phyloP scores from a whole-genome alignment of 2,888 invertebrate species.

The Pseudococcus jackbeardsleyi region DNA sequence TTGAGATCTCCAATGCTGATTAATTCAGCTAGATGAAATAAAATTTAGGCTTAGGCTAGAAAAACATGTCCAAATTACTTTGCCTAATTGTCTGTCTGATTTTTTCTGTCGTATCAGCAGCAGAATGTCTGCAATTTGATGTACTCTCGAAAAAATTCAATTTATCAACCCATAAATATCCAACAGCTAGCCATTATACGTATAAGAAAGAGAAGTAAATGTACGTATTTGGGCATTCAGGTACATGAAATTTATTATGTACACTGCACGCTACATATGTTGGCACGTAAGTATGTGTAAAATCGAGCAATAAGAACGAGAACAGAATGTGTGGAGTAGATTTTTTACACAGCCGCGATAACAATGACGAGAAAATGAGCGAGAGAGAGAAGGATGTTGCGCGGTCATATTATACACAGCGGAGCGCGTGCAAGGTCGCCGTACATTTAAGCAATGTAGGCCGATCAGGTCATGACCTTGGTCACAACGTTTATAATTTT shows the following conservation, averaged over 20 bases:
- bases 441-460: constrained; percentile 48
- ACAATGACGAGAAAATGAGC: not conserved
- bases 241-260: not conserved
- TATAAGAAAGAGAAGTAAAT: not conserved
- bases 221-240: not conserved
- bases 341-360: not conserved
- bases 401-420: constrained; percentile 9
- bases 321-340: not conserved
- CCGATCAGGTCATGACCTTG: constrained; percentile 49
- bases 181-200: too few relatives aligned
- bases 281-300: not conserved
- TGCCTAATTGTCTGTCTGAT: too few relatives aligned
- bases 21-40: too few relatives aligned
- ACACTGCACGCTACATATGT: too few relatives aligned
- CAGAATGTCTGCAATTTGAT: too few relatives aligned
- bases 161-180: too few relatives aligned
- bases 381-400: constrained; percentile 30
- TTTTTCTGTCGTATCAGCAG: too few relatives aligned
- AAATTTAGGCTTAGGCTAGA: too few relatives aligned
- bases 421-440: constrained; percentile 32
- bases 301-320: not conserved
- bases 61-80: too few relatives aligned
- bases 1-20: too few relatives aligned
- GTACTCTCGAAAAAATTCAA: too few relatives aligned
- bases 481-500: constrained; percentile 38